Base-by-base conservation (phyloP, 1,140 invertebrate species). In the Euwallacea fornicatus region DNA sequence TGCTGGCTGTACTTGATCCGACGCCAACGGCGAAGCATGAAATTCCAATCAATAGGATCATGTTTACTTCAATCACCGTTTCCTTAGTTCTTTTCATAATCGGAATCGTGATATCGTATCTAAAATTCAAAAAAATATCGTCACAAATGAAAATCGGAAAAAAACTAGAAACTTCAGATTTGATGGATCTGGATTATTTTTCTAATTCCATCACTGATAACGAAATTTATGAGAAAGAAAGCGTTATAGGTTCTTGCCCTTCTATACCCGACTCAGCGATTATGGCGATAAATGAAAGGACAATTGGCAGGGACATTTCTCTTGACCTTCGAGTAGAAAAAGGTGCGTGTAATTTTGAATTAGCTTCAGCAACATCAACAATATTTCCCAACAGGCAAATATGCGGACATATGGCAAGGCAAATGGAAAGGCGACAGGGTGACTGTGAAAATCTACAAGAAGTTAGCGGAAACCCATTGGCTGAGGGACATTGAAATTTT, bases 401-500 rank as follows among this genome's bases (percentile, higher is more conserved):
- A 93, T 81, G 94, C 95, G 1, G 93, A 96, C 81, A 94, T 97
- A 2, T 84, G 90, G 81, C 82, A 90, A 6, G 91, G 88, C 11
- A 83, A 84, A 68, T 95, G 93, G 91, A 85, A 92, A 75, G 92
- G 90, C 13, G 92, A 95, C 76, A 88, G 87, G 76, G 94, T 97
- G 7, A 95, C 95, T 43, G 94, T 96, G 13, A 98, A 97, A 80
- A 88, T 93, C 1, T 94, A 95, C 81, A 92, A 92, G 81, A 92
- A 92, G 0, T 88, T 90, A 4, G 92, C 94, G 78, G 94, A 97
- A 83, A 88, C 90, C 0, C 93, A 91, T 42, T 97, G 94, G 95
- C 91, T 91, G 78, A 83, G 94, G 16, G 95, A 97, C 81, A 92
- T 91, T 8, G 92, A 96, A 80, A 95, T 97, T 60, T 97, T 97